Conservation (phyloP, 2,113 vertebrate species). For the Bombycilla garrulus region DNA sequence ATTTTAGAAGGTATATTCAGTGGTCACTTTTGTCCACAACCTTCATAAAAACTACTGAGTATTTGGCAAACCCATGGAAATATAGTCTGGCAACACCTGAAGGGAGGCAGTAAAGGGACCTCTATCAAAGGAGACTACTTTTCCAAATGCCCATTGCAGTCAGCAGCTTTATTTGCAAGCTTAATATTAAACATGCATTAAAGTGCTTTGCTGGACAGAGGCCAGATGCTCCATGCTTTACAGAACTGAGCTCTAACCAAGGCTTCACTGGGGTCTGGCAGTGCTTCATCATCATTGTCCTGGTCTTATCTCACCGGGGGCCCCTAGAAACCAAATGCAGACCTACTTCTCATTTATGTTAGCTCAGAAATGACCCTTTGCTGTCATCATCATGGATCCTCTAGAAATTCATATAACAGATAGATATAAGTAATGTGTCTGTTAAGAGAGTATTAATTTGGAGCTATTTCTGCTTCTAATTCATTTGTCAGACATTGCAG, state of each 20-base stretch:
- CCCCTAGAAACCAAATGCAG: neutral
- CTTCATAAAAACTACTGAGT: neutral
- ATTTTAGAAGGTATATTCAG: neutral
- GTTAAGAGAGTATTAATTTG: neutral
- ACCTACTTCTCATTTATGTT: neutral
- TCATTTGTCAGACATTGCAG: neutral
- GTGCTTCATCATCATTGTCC: neutral
- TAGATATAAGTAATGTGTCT: neutral
- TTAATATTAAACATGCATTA: neutral
- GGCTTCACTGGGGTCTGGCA: neutral
- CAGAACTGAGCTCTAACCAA: neutral
- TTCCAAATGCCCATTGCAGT: neutral
- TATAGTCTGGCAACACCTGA: neutral
- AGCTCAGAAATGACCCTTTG: neutral
- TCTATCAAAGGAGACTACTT: neutral
- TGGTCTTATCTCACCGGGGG: neutral
- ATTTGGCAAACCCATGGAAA: neutral
- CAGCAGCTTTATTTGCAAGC: neutral
- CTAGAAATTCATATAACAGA: neutral
- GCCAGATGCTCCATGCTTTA: neutral
- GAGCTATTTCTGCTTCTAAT: neutral
- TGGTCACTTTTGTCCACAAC: neutral
- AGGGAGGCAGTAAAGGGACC: neutral
- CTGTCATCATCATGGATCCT: neutral
- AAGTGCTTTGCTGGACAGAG: slow-evolving; percentile 32